These are phyloP conservation scores for Rhyzopertha dominica DNA, from an alignment of 1,140 invertebrate species.

Conservation along the genomic window DNA sequence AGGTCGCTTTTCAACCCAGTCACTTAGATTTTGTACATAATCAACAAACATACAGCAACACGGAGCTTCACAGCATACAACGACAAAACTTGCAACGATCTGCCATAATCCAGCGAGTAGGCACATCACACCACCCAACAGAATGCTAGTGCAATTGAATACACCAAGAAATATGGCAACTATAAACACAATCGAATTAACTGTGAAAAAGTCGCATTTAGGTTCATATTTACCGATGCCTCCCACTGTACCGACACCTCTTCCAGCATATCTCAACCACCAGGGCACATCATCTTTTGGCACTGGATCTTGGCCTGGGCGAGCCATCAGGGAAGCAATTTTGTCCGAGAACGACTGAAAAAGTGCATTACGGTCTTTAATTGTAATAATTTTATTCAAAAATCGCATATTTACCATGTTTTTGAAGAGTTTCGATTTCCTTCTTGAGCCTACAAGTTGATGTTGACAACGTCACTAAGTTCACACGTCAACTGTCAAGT, in stretches of 20 bases:
- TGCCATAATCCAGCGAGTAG: constrained; percentile 81
- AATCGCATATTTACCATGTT: no score
- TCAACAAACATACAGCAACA: constrained; percentile 94
- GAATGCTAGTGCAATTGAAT: constrained; percentile 69
- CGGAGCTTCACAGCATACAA: constrained; percentile 85
- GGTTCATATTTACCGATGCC: constrained; percentile 62
- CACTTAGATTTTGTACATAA: constrained; percentile 78
- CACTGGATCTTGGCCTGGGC: constrained; percentile 67
- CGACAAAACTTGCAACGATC: constrained; percentile 81
- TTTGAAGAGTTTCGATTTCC: no score
- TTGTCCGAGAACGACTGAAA: constrained; percentile 73
- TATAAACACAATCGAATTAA: constrained; percentile 47
- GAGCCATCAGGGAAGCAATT: constrained; percentile 66
- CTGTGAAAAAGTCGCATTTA: constrained; percentile 6
- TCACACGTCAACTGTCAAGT: no score
- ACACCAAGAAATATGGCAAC: constrained; percentile 86
- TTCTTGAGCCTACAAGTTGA: no score
- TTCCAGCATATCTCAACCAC: constrained; percentile 83
- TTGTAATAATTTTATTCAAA: no score
- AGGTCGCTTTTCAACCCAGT: constrained; percentile 74
- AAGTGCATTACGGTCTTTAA: no score
- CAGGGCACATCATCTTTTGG: constrained; percentile 77
- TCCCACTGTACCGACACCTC: constrained; percentile 77
- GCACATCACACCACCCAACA: constrained; percentile 60
- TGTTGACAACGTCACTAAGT: no score